A percentile compares a stretch with the other conserved stretches of the same genome.
Conservation (phyloP, 2,888 invertebrate species). For the Hecatera dysodea region DNA sequence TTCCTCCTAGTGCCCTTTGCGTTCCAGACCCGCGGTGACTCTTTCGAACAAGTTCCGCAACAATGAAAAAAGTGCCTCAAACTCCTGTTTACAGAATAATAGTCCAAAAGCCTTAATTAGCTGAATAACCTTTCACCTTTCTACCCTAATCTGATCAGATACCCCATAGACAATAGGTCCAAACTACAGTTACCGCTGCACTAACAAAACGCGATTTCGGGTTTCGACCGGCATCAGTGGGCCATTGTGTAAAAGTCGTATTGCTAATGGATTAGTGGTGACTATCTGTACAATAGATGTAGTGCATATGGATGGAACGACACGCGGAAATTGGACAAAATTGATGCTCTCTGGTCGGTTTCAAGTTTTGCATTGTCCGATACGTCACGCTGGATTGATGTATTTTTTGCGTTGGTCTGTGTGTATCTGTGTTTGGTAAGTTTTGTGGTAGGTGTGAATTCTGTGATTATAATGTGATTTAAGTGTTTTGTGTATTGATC, state of each 20-base stretch:
- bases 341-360: conserved; percentile 70
- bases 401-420: conserved; percentile 42
- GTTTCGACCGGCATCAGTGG: conserved; percentile 70
- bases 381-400: conserved; percentile 56
- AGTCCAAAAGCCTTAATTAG: neutral
- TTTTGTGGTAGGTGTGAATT: conserved; percentile 3
- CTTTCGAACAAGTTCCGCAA: too few species aligned
- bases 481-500: too few species aligned
- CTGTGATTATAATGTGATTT: too few species aligned
- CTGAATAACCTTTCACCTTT: neutral
- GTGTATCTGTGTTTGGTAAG: conserved; percentile 1
- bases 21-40: too few species aligned
- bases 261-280: conserved; percentile 88
- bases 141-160: conserved; percentile 10
- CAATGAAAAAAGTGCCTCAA: too few species aligned
- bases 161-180: conserved; percentile 1
- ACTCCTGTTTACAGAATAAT: too few species aligned
- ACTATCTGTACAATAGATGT: conserved; percentile 69
- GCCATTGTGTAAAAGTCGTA: conserved; percentile 84
- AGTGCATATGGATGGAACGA: conserved; percentile 68
- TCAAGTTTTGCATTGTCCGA: conserved; percentile 66
- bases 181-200: conserved; percentile 47
- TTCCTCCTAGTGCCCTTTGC: too few species aligned
- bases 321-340: conserved; percentile 74
- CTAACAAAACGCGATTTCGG: conserved; percentile 71